Percentiles rank a stretch among this genome's conserved stretches.
Evolutionary conservation across 2,888 invertebrate species (phyloP).

Genomic region (Drosophila fulvimacula): DNA sequence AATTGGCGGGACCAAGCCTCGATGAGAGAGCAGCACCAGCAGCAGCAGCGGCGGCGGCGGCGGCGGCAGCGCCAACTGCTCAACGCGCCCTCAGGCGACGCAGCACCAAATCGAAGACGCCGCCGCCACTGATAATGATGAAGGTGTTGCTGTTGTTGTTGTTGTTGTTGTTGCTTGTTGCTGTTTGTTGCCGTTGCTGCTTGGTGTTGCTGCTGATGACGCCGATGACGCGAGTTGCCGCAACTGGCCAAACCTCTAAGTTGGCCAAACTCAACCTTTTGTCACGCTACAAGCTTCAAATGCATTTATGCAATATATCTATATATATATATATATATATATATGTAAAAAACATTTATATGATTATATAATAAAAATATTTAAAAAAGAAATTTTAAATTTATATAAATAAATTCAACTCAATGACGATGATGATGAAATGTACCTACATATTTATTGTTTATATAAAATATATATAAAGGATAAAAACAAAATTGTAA

Average conservation of each 20-base stretch:
- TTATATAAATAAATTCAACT: no score
- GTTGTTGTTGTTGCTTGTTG: slow-evolving; percentile 52
- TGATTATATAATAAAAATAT: no score
- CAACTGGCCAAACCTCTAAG: slow-evolving; percentile 25
- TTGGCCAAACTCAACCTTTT: slow-evolving; percentile 17
- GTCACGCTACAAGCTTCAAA: slow-evolving; percentile 28
- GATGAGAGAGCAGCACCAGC: slow-evolving; percentile 62
- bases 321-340: not conserved
- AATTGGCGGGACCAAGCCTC: slow-evolving; percentile 50
- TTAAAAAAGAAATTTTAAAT: no score
- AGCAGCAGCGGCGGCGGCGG: slow-evolving; percentile 18
- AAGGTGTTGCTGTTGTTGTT: slow-evolving; percentile 61
- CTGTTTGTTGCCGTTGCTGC: slow-evolving; percentile 38
- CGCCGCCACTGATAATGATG: slow-evolving; percentile 76
- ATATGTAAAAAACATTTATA: not conserved
- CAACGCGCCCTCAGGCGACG: slow-evolving; percentile 44
- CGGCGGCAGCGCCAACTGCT: slow-evolving; percentile 55
- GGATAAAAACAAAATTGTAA: no score
- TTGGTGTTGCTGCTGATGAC: slow-evolving; percentile 53
- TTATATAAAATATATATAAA: no score
- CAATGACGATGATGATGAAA: no score
- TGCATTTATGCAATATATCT: not conserved
- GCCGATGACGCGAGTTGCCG: slow-evolving; percentile 54
- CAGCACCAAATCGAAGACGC: slow-evolving; percentile 14
- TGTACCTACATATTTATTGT: no score